Evolutionary conservation across 1,140 invertebrate genomes (phyloP).

Genomic region (Euwallacea similis): DNA sequence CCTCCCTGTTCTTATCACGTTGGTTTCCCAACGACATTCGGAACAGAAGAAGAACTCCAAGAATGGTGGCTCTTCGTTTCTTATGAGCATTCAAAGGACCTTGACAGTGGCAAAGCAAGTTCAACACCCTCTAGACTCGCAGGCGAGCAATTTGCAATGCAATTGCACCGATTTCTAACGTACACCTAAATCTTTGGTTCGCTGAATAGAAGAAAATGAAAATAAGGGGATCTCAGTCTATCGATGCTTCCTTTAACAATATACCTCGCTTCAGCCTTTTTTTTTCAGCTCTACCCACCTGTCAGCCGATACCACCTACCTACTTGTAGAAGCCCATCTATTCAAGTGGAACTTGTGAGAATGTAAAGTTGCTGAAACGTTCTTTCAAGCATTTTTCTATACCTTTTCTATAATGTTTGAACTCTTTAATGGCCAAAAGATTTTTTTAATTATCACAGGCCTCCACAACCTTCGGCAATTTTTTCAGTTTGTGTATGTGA

Average conservation of each 20-base stretch:
- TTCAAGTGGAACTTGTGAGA: no score
- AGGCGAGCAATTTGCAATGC: constrained; percentile 26
- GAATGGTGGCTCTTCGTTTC: no score
- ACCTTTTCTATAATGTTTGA: no score
- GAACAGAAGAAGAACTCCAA: no score
- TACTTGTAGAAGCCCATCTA: background rate
- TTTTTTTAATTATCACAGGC: no score
- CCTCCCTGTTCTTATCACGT: no score
- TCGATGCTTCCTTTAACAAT: constrained; percentile 17
- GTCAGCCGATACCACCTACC: background rate
- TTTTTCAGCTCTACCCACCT: background rate
- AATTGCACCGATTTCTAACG: constrained; percentile 27
- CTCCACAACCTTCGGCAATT: no score
- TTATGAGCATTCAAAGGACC: constrained; percentile 10
- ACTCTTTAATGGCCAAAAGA: no score
- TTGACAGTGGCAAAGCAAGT: constrained; percentile 29
- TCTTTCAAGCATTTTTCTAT: no score
- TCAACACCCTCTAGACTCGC: constrained; percentile 23
- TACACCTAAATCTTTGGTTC: constrained; percentile 17
- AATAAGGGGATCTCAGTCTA: background rate
- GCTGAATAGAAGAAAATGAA: constrained; percentile 22
- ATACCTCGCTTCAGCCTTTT: constrained; percentile 6
- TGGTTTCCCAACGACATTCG: no score
- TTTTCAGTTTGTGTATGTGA: no score
- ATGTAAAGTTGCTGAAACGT: no score